These are phyloP conservation scores for Acanthacorydalis orientalis DNA, from an alignment of 2,888 invertebrate species.

Conservation along the genomic window DNA sequence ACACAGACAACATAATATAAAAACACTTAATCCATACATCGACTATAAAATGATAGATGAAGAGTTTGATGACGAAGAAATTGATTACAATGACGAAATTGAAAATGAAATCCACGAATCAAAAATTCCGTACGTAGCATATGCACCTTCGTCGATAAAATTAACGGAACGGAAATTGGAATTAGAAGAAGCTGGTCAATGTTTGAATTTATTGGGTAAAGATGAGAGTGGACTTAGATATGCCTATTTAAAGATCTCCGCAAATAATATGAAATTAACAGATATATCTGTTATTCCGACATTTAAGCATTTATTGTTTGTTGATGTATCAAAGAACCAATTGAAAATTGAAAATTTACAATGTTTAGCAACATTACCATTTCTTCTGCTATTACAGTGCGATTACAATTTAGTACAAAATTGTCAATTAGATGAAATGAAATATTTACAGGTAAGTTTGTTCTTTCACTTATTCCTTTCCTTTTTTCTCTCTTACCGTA, in stretches of 20 bases:
- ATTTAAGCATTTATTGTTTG: constrained; percentile 37
- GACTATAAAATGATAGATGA: neutral
- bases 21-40: too few relatives aligned
- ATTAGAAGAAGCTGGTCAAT: constrained; percentile 22
- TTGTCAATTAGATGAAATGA: constrained; percentile 30
- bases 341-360: constrained; percentile 31
- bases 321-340: constrained; percentile 37
- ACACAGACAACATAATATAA: too few relatives aligned
- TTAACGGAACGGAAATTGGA: constrained; percentile 18
- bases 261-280: constrained; percentile 31
- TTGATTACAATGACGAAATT: neutral
- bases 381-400: constrained; percentile 36
- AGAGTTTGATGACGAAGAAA: neutral
- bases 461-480: neutral
- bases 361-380: constrained; percentile 32
- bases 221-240: constrained; percentile 30
- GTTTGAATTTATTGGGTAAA: constrained; percentile 23
- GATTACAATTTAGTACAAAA: constrained; percentile 34
- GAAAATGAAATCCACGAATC: too few relatives aligned
- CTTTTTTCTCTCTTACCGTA: neutral
- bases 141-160: constrained; percentile 10
- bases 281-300: constrained; percentile 30
- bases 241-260: constrained; percentile 37
- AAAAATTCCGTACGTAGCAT: neutral
- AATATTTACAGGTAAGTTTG: constrained; percentile 36